Conservation (phyloP, 92 coral and sea anemone species). For the Phenganax subtilis region DNA sequence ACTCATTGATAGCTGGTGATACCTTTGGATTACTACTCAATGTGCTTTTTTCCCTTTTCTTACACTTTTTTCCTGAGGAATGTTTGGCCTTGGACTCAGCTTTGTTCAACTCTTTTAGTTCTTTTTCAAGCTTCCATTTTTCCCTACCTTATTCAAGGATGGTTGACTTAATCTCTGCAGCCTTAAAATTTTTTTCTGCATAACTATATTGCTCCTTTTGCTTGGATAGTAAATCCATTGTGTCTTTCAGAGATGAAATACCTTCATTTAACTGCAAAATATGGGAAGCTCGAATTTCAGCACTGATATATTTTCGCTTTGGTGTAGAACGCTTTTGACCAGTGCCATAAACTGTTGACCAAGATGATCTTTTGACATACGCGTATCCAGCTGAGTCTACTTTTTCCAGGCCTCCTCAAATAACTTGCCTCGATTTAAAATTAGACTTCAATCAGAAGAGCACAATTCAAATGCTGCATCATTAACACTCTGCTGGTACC, state of each 20-base stretch:
- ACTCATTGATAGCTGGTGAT: background rate
- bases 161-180: constrained; percentile 29
- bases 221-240: constrained; percentile 16
- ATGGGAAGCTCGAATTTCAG: constrained; percentile 4
- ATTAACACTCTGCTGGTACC: constrained; percentile 28
- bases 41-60: background rate
- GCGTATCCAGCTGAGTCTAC: constrained; percentile 23
- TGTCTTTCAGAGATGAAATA: constrained; percentile 12
- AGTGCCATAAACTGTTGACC: constrained; percentile 28
- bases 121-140: constrained; percentile 14
- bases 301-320: constrained; percentile 22
- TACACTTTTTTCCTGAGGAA: constrained; percentile 17
- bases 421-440: constrained; percentile 15
- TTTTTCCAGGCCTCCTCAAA: constrained; percentile 30
- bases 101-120: constrained; percentile 14
- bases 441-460: background rate
- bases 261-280: constrained; percentile 11
- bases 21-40: background rate
- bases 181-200: constrained; percentile 25
- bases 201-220: constrained; percentile 31
- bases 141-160: constrained; percentile 18
- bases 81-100: constrained; percentile 18
- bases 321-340: constrained; percentile 6
- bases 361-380: constrained; percentile 19
- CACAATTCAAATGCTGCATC: constrained; percentile 19